These are phyloP conservation scores for Sebastes itinus DNA, from an alignment of 2,797 vertebrate genomes.

Conservation along the genomic window DNA sequence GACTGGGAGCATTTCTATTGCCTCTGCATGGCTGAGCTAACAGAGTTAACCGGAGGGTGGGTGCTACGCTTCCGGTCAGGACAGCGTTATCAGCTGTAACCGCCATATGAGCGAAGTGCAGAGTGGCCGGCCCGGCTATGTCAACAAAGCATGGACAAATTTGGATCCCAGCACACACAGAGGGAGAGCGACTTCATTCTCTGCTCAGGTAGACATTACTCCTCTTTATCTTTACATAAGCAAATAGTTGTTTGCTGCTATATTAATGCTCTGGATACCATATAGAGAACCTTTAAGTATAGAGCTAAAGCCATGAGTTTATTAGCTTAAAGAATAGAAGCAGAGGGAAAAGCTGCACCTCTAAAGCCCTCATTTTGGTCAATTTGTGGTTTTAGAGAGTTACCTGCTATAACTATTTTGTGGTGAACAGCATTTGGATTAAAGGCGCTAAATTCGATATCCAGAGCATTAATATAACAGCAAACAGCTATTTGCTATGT, in stretches of 20 bases:
- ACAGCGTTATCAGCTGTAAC: too few relatives aligned
- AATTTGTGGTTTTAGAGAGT: background rate
- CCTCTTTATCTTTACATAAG: too few relatives aligned
- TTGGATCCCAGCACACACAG: too few relatives aligned
- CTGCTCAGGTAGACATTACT: too few relatives aligned
- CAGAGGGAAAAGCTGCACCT: background rate
- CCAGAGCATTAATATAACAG: background rate
- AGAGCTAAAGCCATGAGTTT: background rate
- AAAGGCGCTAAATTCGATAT: background rate
- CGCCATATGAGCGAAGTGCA: too few relatives aligned
- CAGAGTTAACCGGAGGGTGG: too few relatives aligned
- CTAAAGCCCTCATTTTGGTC: background rate
- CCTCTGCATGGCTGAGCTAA: background rate
- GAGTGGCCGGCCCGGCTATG: too few relatives aligned
- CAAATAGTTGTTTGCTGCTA: too few relatives aligned
- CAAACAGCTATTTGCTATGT: background rate
- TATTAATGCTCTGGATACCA: too few relatives aligned
- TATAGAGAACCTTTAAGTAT: background rate
- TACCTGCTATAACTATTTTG: background rate
- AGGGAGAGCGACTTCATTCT: too few relatives aligned
- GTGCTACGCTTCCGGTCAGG: too few relatives aligned
- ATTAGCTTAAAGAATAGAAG: background rate
- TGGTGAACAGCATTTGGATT: background rate
- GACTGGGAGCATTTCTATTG: background rate
- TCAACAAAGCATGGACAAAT: too few relatives aligned